Base-by-base conservation (phyloP, 2,113 vertebrate genomes). In the Gymnocephalus cernua region DNA sequence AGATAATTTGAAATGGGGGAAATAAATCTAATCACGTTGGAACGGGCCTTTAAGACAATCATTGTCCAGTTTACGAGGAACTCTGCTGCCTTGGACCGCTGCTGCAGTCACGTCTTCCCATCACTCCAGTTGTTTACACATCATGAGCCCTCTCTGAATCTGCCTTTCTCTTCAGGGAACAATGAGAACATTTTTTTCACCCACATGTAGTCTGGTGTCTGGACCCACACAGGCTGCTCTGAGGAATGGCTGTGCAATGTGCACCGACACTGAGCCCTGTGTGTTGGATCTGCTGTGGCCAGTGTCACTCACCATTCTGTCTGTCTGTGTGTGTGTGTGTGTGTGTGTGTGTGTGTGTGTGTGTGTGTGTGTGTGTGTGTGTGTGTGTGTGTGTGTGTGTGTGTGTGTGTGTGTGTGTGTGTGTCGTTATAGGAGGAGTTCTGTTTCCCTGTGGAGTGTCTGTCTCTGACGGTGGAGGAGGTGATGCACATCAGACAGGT, bases 401-500 rank as follows among this genome's bases (percentile, higher is more conserved):
- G 35, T 38, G 35, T 38, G 7, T 38, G 35, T 38, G 35, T 38
- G 35, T 38, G 35, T 38, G 35, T 38, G 38, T 38, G 29, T 32
- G 32, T 67, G 82, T 96, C 94, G 47, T 59, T 89, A 65, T 93
- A 99, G 98, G 98, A 99, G 94, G 98, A 99, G 90, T 99, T 99
- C 90, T 99, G 97, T 88, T 99, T 97, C 89, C 98, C 98, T 0
- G 98, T 99, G 87, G 98, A 99, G 88, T 97, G 97, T 81, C 94
- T 99, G 61, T 96, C 98, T 80, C 96, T 99, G 74, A 99, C 98
- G 0, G 98, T 99, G 86, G 97, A 99, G 88, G 98, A 99, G 88
- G 98, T 99, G 86, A 99, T 99, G 98, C 98, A 99, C 89, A 99
- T 99, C 91, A 96, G 98, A 72, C 98, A 99, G 92, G 98, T 99